Evolutionary conservation across 1,140 invertebrate genomes (phyloP), one percentile per base, ranked within the genome.

Genomic region (Drosophila seguyi): DNA sequence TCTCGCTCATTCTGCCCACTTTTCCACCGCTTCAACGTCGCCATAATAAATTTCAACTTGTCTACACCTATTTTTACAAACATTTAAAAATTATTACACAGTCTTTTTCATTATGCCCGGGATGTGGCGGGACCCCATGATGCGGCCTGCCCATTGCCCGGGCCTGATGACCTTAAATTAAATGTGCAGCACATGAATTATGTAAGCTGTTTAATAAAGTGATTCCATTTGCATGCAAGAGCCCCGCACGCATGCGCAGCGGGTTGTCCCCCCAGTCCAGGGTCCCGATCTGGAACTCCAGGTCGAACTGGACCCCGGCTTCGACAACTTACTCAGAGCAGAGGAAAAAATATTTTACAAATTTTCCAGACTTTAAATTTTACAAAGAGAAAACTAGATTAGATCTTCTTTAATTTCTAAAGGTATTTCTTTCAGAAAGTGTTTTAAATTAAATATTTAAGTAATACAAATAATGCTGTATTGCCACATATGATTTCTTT

Each of bases 121-220:
- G 47, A 68, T 59, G 62, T 68, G 48, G 53, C 55, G 25, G 53
- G 55, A 58, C 38, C 57, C 75, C 57, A 77, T 48, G 56, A 68
- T 66, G 71, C 42, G 68, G 57, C 36, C 59, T 55, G 41, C 67
- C 67, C 67, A 55, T 63, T 48, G 67, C 52, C 52, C 27, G 68
- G 61, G 81, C 79, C 78, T 85, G 88, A 85, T 91, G 90, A 91
- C 90, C 84, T 85, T 91, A 91, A 85, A 91, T 91, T 91, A 91
- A 91, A 91, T 91, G 88, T 81, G 78, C 81, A 91, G 81, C 81
- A 81, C 90, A 91, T 91, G 88, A 91, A 91, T 91, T 91, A 91
- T 91, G 88, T 91, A 91, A 91, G 90, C 88, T 88, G 90, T 91
- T 87, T 91, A 91, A 91, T 91, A 91, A 91, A 91, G 90, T 91